phyloP scores from a whole-genome alignment of 2,888 invertebrate species.

The Drosophila multiciliata region DNA sequence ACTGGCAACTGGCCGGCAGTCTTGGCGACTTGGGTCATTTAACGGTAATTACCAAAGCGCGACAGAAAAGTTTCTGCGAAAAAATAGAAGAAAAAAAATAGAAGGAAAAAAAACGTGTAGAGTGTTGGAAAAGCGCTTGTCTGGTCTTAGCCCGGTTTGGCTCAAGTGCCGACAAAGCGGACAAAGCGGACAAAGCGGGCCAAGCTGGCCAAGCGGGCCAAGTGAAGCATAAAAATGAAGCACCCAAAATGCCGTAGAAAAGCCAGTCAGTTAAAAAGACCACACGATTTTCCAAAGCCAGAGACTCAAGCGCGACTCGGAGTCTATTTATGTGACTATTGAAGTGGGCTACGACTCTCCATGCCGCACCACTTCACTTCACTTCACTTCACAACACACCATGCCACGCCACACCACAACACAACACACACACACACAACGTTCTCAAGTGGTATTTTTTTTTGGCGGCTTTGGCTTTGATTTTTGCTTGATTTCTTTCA shows the following conservation, averaged over 20 bases:
- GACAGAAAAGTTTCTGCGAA: conserved; percentile 56
- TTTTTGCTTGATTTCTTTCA: conserved; percentile 84
- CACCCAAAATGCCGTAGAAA: conserved; percentile 50
- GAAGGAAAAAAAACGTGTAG: conserved; percentile 35
- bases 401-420: conserved; percentile 20
- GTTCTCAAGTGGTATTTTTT: conserved; percentile 25
- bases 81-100: conserved; percentile 16
- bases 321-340: conserved; percentile 79
- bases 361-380: conserved; percentile 13
- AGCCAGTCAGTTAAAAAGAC: conserved; percentile 29
- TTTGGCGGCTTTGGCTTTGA: conserved; percentile 82
- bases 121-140: conserved; percentile 49
- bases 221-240: conserved; percentile 74
- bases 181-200: conserved; percentile 65
- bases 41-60: conserved; percentile 74
- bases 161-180: conserved; percentile 74
- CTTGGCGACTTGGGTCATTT: conserved; percentile 66
- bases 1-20: neutral
- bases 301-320: conserved; percentile 70
- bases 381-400: conserved; percentile 4
- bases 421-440: conserved; percentile 20
- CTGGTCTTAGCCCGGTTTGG: conserved; percentile 15
- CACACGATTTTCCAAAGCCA: conserved; percentile 67
- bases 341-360: conserved; percentile 58
- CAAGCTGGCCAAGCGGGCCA: conserved; percentile 31